Base-by-base conservation (phyloP, 1,140 invertebrate species). In the Drosophila nigrodunni region DNA sequence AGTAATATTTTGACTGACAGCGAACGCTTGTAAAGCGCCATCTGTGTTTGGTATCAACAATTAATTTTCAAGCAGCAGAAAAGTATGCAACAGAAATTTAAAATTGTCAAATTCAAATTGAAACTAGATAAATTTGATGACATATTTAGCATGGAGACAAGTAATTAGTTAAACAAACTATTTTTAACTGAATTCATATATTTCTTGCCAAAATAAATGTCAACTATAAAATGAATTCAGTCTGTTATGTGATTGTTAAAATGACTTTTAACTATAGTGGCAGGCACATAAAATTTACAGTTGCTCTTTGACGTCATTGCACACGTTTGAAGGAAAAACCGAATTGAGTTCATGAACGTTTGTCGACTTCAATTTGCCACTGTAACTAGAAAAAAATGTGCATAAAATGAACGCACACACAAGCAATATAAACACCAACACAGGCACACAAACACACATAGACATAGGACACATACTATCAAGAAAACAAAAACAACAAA, bases 291-390 rank as follows among this genome's bases (percentile, higher is more conserved):
- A 67, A 67, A 82, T 87, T 87, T 87, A 82, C 83, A 88, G 83
- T 87, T 86, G 82, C 78, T 70, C 80, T 83, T 86, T 87, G 85
- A 87, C 83, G 83, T 88, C 83, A 88, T 77, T 62, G 75, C 75
- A 43, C 60, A 54, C 46, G 41, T 82, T 82, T 80, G 74, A 85
- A 88, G 80, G 83, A 83, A 88, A 82, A 88, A 59, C 77, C 74
- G 73, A 90, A 90, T 90, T 90, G 87, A 90, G 87, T 90, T 90
- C 87, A 90, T 81, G 87, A 90, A 90, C 87, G 87, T 90, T 90
- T 90, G 87, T 90, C 87, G 87, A 90, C 87, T 90, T 85, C 87
- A 90, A 90, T 90, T 90, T 86, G 79, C 78, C 78, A 86, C 67
- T 73, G 78, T 49, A 60, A 82, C 70, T 58, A 66, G 66, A 60